phyloP scores from a whole-genome alignment of 2,797 vertebrate species.

The Rousettus madagascariensis region DNA sequence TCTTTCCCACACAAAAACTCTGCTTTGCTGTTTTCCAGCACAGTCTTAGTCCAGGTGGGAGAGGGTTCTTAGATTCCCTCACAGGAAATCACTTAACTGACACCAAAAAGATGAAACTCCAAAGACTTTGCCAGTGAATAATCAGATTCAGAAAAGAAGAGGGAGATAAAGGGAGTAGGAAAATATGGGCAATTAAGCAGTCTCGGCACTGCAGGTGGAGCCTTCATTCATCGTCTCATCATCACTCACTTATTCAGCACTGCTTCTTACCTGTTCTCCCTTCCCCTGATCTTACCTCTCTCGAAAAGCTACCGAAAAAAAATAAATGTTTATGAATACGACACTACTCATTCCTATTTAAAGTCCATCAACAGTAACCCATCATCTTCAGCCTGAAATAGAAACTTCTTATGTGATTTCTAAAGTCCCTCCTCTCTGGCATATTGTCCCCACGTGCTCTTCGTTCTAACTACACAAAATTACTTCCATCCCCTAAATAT shows the following conservation, averaged over 20 bases:
- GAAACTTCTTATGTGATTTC: not conserved
- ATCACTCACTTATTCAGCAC: not conserved
- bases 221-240: not conserved
- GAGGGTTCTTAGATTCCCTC: not conserved
- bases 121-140: conserved; percentile 21
- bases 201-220: not conserved
- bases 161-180: not conserved
- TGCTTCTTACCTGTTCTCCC: not conserved
- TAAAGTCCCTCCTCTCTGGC: not conserved
- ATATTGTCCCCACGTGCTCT: not conserved
- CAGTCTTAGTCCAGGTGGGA: not conserved
- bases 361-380: not conserved
- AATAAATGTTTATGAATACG: not conserved
- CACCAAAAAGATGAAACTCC: conserved; percentile 18
- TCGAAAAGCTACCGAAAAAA: not conserved
- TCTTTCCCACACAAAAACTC: not conserved
- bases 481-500: not conserved
- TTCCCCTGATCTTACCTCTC: not conserved
- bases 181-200: not conserved
- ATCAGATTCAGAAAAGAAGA: conserved; percentile 25
- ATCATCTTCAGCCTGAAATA: not conserved
- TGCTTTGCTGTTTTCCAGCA: not conserved
- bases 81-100: not conserved
- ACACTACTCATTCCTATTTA: not conserved
- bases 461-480: not conserved